These are phyloP conservation scores for Chinchilla lanigera DNA, from an alignment of 2,113 vertebrate species.

Conservation along the genomic window DNA sequence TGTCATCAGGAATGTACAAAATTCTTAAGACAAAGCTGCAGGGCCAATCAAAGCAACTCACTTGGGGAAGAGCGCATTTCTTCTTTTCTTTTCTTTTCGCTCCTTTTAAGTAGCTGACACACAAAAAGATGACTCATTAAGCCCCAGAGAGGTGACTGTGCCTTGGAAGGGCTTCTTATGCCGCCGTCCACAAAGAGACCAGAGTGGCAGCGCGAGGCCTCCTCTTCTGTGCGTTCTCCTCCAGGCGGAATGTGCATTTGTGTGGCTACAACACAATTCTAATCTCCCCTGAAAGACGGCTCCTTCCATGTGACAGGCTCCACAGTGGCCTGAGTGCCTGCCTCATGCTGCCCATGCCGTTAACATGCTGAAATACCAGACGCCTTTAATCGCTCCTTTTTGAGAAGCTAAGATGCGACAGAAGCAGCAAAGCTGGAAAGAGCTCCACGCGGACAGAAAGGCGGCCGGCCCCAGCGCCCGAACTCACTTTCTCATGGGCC, in stretches of 20 bases:
- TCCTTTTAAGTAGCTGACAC: slow-evolving; percentile 66
- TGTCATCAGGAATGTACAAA: slow-evolving; percentile 70
- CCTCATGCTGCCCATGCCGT: slow-evolving; percentile 68
- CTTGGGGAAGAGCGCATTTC: slow-evolving; percentile 51
- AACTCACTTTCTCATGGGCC: slow-evolving; percentile 69
- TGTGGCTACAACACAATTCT: slow-evolving; percentile 77
- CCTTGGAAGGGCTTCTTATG: slow-evolving; percentile 71
- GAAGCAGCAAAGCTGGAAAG: slow-evolving; percentile 67
- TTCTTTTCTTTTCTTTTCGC: not conserved
- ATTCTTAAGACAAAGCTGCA: slow-evolving; percentile 67
- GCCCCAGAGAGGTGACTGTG: slow-evolving; percentile 61
- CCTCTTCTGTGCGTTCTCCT: slow-evolving; percentile 71
- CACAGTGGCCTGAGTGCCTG: slow-evolving; percentile 72
- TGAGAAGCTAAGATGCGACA: slow-evolving; percentile 64
- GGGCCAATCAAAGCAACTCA: slow-evolving; percentile 69
- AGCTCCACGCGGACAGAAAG: slow-evolving; percentile 62
- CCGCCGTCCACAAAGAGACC: slow-evolving; percentile 72
- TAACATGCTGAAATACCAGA: slow-evolving; percentile 78
- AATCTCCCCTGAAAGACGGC: slow-evolving; percentile 79
- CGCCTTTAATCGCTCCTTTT: slow-evolving; percentile 73
- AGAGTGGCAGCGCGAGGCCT: slow-evolving; percentile 76
- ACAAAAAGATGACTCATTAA: slow-evolving; percentile 80
- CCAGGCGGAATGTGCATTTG: slow-evolving; percentile 79
- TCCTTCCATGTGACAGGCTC: slow-evolving; percentile 80
- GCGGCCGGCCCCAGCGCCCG: slow-evolving; percentile 48